These are phyloP conservation scores for Gymnodraco acuticeps DNA, from an alignment of 2,797 vertebrate genomes.

Conservation along the genomic window DNA sequence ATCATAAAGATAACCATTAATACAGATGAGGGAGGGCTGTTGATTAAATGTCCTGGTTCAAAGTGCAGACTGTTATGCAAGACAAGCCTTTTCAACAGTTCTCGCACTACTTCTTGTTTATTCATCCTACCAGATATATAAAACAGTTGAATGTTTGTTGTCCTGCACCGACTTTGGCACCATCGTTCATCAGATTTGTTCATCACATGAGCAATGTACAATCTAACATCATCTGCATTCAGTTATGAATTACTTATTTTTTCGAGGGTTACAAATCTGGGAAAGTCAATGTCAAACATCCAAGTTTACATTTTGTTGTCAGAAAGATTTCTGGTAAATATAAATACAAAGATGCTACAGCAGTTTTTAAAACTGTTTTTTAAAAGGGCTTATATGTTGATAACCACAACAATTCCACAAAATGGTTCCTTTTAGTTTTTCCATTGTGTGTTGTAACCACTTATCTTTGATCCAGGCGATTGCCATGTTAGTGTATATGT, in stretches of 20 bases:
- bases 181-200: neutral
- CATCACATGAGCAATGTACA: neutral
- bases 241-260: neutral
- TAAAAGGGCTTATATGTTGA: no score
- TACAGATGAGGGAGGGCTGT: neutral
- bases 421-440: neutral
- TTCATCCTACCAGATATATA: neutral
- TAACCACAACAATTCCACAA: neutral
- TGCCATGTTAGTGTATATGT: neutral
- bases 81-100: neutral
- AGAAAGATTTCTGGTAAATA: neutral
- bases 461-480: neutral
- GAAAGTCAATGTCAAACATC: neutral
- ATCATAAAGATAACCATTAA: neutral
- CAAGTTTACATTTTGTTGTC: neutral
- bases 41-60: slow-evolving; percentile 18
- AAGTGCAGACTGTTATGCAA: slow-evolving; percentile 28
- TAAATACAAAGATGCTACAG: neutral
- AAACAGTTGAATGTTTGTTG: neutral
- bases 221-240: slow-evolving; percentile 1
- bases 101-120: neutral
- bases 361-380: neutral
- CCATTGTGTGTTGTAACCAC: neutral
- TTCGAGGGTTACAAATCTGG: neutral
- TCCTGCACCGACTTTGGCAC: neutral